phyloP scores from a whole-genome alignment of 2,888 invertebrate species.

The Philonicus albiceps region DNA sequence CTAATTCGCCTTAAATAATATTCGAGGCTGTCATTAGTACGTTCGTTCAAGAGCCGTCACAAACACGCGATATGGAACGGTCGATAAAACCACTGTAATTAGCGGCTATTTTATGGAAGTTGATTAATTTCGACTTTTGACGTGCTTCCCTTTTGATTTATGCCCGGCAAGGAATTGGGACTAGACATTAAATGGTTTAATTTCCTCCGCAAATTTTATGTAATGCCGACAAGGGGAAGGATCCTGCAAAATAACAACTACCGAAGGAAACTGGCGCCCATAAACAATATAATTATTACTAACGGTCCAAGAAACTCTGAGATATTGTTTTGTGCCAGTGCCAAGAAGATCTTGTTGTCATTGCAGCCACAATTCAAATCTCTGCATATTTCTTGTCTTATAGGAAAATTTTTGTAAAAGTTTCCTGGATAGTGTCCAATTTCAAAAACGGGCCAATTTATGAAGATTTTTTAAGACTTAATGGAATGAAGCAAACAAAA shows the following conservation, averaged over 20 bases:
- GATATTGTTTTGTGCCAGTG: neutral
- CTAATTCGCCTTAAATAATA: constrained; percentile 49
- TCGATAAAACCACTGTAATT: constrained; percentile 45
- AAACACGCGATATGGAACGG: constrained; percentile 45
- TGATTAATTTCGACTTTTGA: constrained; percentile 49
- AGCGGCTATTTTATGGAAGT: constrained; percentile 48
- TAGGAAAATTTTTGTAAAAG: neutral
- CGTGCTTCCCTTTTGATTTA: constrained; percentile 38
- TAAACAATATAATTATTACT: constrained; percentile 7
- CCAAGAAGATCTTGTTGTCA: neutral
- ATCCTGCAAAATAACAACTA: neutral
- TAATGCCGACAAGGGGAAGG: constrained; percentile 3
- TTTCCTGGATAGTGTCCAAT: constrained; percentile 11
- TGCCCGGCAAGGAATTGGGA: neutral
- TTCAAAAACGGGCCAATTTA: neutral
- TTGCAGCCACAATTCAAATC: neutral
- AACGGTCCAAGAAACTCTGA: neutral
- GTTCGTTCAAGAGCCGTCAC: constrained; percentile 44
- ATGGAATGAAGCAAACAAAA: neutral
- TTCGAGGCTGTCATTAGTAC: constrained; percentile 46
- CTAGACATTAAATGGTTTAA: constrained; percentile 35
- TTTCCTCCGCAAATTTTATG: constrained; percentile 21
- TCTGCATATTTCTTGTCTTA: neutral
- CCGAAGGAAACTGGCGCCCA: neutral
- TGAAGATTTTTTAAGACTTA: neutral